Percentiles rank a stretch among this genome's conserved stretches.
Evolutionary conservation across 2,888 invertebrate species (phyloP).

Genomic region (Icerya purchasi): DNA sequence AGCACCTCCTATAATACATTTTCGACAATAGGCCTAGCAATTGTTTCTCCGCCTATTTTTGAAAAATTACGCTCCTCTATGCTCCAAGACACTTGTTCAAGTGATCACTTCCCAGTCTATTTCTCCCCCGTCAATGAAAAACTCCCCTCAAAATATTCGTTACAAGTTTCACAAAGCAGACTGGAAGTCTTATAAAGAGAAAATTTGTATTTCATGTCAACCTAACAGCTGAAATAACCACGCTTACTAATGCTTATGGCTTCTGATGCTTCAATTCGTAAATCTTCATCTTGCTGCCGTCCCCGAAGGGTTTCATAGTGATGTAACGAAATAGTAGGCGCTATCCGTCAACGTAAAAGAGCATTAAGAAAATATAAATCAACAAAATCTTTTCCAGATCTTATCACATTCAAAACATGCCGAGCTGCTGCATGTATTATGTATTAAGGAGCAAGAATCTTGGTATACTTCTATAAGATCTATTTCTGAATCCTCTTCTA

Average conservation of each 20-base stretch:
- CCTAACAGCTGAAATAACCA: not conserved
- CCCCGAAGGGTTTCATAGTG: not conserved
- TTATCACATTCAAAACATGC: no score
- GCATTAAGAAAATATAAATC: not conserved
- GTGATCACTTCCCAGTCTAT: not conserved
- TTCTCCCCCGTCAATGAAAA: not conserved
- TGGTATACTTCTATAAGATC: no score
- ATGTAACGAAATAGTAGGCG: no score
- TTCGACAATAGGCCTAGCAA: not conserved
- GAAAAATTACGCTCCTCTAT: not conserved
- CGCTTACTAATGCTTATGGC: not conserved
- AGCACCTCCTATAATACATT: not conserved
- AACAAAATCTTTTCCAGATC: no score
- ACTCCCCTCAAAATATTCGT: not conserved
- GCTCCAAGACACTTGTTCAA: not conserved
- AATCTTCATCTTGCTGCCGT: not conserved
- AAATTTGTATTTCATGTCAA: not conserved
- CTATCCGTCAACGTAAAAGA: not conserved
- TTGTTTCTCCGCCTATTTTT: not conserved
- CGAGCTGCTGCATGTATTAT: no score
- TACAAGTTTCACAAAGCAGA: not conserved
- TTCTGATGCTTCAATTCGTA: not conserved
- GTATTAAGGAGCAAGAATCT: no score
- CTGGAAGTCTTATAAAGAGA: not conserved
- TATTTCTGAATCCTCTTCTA: no score